A percentile compares a stretch with the other conserved stretches of the same genome.
Conservation (phyloP, 2,797 vertebrate species). For the Mycteria americana region DNA sequence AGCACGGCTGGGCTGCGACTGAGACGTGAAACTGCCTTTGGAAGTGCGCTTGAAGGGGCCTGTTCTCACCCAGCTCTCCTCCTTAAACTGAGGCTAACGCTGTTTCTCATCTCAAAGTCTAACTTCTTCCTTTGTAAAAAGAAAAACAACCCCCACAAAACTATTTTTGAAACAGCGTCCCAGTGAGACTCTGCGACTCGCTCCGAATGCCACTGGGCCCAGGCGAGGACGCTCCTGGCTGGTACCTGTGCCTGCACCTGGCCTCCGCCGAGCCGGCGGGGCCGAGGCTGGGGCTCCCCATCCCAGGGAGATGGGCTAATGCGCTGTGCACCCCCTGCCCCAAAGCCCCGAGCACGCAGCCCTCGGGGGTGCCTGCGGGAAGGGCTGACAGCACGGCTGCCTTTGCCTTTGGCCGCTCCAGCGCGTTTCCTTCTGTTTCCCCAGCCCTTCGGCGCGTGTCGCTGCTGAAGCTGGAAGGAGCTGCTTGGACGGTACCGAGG, state of each 20-base stretch:
- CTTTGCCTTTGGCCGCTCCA: not conserved
- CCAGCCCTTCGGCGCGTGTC: not conserved
- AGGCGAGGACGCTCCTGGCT: not conserved
- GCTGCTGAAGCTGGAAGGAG: not conserved
- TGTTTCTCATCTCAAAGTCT: not conserved
- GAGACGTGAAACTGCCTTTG: not conserved
- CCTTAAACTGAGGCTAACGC: not conserved
- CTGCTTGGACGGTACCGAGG: not conserved
- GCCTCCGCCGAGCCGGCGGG: not conserved
- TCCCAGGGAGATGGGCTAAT: not conserved
- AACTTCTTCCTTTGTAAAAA: not conserved
- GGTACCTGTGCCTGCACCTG: not conserved
- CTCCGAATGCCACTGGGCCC: fast-evolving
- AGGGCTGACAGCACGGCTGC: not conserved
- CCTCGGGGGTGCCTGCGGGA: not conserved
- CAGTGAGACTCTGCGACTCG: not conserved
- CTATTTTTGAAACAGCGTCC: not conserved
- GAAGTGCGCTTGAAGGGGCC: not conserved
- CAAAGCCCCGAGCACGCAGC: not conserved
- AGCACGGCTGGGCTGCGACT: not conserved
- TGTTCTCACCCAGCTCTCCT: not conserved
- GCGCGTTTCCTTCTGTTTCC: not conserved
- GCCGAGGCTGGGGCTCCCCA: not conserved
- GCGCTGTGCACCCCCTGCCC: not conserved
- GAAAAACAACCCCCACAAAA: not conserved